Conservation (phyloP, 2,113 vertebrate species). For the Beaufortia kweichowensis region DNA sequence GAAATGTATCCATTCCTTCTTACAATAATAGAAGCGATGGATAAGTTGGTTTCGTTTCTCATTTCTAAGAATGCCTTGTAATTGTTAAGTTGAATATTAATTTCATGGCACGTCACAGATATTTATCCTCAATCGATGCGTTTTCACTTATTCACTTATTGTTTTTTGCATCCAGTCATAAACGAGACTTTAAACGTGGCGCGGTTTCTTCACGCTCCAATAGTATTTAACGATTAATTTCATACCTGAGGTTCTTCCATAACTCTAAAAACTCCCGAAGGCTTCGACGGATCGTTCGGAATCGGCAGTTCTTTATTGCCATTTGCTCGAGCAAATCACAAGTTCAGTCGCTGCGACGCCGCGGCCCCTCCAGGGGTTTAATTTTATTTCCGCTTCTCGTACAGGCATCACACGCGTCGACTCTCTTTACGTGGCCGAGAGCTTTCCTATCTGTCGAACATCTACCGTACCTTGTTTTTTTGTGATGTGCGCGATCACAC, state of each 20-base stretch:
- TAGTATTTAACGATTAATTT: slow-evolving; percentile 20
- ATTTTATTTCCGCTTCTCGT: slow-evolving; percentile 28
- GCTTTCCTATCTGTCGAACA: background rate
- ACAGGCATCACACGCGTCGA: slow-evolving; percentile 15
- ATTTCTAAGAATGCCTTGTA: background rate
- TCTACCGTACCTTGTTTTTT: background rate
- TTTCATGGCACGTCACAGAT: background rate
- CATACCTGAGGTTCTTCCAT: background rate
- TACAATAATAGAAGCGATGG: no score
- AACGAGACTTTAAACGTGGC: background rate
- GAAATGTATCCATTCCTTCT: no score
- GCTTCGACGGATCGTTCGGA: slow-evolving; percentile 17
- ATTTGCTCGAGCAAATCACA: slow-evolving; percentile 16
- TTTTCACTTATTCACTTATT: background rate
- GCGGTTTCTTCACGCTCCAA: background rate
- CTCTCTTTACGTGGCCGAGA: background rate
- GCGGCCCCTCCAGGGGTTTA: slow-evolving; percentile 25
- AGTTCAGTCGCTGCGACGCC: slow-evolving; percentile 10
- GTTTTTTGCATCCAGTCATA: background rate
- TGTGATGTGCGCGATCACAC: no score
- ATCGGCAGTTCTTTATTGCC: slow-evolving; percentile 37
- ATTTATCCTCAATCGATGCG: background rate
- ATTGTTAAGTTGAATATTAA: background rate
- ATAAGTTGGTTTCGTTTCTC: no score
- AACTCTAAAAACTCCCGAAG: slow-evolving; percentile 25